Conservation (phyloP, 2,797 vertebrate genomes). For the Centroberyx gerrardi region DNA sequence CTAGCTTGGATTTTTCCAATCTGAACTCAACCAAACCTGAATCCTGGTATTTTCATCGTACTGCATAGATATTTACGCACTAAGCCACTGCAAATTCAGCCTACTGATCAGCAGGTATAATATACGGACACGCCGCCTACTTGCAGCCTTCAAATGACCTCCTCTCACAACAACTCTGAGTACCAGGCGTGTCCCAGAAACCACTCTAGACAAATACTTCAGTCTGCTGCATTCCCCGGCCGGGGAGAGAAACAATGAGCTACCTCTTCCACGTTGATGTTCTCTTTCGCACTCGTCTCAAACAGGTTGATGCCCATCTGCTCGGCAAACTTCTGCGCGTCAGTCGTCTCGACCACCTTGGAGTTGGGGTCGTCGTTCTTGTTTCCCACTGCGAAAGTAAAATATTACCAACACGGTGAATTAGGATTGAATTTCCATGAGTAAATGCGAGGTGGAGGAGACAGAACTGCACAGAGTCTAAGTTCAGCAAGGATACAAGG, state of each 20-base stretch:
- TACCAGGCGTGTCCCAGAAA: slow-evolving; percentile 22
- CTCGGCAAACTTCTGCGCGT: slow-evolving; percentile 98
- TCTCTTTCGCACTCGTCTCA: slow-evolving; percentile 99
- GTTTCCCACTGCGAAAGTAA: slow-evolving; percentile 91
- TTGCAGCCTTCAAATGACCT: not conserved
- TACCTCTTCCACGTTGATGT: slow-evolving; percentile 98
- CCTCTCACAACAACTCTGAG: slow-evolving; percentile 1
- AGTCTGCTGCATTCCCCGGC: not conserved
- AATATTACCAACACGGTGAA: not conserved
- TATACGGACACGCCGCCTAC: slow-evolving; percentile 1
- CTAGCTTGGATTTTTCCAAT: not conserved
- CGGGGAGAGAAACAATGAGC: not conserved
- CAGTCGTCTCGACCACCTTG: slow-evolving; percentile 98
- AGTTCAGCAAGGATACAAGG: not conserved
- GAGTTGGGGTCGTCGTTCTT: slow-evolving; percentile 98
- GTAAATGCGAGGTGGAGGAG: not conserved
- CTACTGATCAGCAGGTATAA: not conserved
- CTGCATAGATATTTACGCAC: not conserved
- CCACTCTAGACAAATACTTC: not conserved
- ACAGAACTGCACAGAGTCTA: not conserved
- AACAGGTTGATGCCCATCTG: slow-evolving; percentile 99
- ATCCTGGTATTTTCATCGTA: not conserved
- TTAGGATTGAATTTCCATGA: not conserved
- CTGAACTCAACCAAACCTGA: not conserved
- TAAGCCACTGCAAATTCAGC: not conserved